Conservation (phyloP, 2,797 vertebrate species). For the Lepus townsendii region DNA sequence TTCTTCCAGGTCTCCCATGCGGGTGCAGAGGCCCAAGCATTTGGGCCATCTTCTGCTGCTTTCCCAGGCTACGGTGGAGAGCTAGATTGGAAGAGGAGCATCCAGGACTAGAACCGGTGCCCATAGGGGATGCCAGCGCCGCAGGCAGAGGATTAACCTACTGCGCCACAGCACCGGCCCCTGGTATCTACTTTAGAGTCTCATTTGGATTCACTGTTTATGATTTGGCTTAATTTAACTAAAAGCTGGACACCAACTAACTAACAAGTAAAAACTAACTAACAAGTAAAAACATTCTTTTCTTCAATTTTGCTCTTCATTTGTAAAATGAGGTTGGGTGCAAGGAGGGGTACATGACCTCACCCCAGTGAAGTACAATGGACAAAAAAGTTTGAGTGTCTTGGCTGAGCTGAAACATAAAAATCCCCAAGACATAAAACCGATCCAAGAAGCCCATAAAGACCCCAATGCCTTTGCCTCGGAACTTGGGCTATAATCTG, state of each 20-base stretch:
- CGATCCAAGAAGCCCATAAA: constrained; percentile 78
- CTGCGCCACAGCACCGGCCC: neutral
- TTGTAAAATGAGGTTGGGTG: constrained; percentile 12
- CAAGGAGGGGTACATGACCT: neutral
- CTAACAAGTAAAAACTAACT: neutral
- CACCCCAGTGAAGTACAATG: constrained; percentile 9
- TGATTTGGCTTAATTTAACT: constrained; percentile 38
- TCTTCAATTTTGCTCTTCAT: neutral
- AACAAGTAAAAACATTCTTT: neutral
- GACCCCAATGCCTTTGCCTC: constrained; percentile 76
- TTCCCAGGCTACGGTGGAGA: too few species aligned
- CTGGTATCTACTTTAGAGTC: neutral
- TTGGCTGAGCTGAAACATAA: constrained; percentile 75
- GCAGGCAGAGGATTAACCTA: too few species aligned
- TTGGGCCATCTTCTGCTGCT: too few species aligned
- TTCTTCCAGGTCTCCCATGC: too few species aligned
- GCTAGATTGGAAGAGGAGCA: too few species aligned
- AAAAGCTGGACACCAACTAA: constrained; percentile 37
- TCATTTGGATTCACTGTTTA: neutral
- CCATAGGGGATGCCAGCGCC: too few species aligned
- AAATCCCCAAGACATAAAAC: constrained; percentile 78
- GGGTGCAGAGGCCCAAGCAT: too few species aligned
- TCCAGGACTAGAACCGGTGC: too few species aligned
- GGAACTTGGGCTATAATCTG: constrained; percentile 79
- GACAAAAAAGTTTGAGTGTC: constrained; percentile 57